phyloP scores from a whole-genome alignment of 2,113 vertebrate genomes.

The Hoplias malabaricus region DNA sequence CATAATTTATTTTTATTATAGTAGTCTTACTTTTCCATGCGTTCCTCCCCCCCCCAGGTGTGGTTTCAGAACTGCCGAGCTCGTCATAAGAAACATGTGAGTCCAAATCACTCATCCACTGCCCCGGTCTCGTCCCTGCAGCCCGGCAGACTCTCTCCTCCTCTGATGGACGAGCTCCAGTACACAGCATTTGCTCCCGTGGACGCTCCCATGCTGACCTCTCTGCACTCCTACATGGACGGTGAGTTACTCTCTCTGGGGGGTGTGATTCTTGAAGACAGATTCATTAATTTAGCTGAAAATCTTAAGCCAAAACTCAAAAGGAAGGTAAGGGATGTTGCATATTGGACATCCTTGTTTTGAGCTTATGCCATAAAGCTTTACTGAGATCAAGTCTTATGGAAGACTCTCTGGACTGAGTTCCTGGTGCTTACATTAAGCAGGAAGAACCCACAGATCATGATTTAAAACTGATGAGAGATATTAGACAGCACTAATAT shows the following conservation, averaged over 20 bases:
- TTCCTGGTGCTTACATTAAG: too few species aligned
- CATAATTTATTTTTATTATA: too few species aligned
- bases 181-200: slow-evolving; percentile 87
- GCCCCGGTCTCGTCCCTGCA: slow-evolving; percentile 77
- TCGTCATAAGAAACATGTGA: slow-evolving; percentile 95
- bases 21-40: not conserved
- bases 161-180: slow-evolving; percentile 89
- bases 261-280: not conserved
- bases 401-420: too few species aligned
- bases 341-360: not conserved
- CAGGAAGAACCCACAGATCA: too few species aligned
- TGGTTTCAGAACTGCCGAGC: slow-evolving; percentile 99
- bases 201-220: slow-evolving; percentile 84
- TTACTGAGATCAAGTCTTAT: not conserved
- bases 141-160: slow-evolving; percentile 82
- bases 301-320: not conserved
- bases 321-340: not conserved
- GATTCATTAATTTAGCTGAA: not conserved
- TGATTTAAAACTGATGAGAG: too few species aligned
- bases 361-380: not conserved
- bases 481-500: too few species aligned
- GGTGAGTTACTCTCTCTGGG: slow-evolving; percentile 71
- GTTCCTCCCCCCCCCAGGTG: slow-evolving; percentile 71
- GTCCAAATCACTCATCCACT: slow-evolving; percentile 79
- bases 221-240: slow-evolving; percentile 93